These are phyloP conservation scores for Rhagium mordax DNA, from an alignment of 2,888 invertebrate genomes.

Conservation along the genomic window DNA sequence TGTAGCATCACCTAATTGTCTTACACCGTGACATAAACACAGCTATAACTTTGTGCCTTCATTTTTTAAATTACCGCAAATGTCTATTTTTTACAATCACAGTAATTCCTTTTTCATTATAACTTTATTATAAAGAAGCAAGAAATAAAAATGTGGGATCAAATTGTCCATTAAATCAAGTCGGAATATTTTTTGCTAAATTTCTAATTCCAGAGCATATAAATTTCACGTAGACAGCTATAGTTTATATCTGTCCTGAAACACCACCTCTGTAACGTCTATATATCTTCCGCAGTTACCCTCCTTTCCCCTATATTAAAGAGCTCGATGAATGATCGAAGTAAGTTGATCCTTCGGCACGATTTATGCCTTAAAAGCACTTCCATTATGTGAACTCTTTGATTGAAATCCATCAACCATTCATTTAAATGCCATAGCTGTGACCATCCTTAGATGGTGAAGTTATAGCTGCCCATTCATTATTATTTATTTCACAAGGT, in stretches of 20 bases:
- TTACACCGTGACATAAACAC: no score
- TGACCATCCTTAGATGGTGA: conserved; percentile 1
- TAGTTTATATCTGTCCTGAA: conserved; percentile 4
- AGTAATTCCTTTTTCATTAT: no score
- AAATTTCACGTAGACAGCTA: conserved; percentile 7
- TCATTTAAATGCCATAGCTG: conserved; percentile 1
- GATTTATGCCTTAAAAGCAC: conserved; percentile 22
- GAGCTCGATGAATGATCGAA: conserved; percentile 18
- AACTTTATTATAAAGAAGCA: no score
- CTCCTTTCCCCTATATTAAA: conserved; percentile 12
- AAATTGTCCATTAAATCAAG: not conserved
- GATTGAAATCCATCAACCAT: not conserved
- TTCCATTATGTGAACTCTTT: not conserved
- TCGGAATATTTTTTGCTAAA: not conserved
- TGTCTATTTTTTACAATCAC: no score
- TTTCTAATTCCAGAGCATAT: not conserved
- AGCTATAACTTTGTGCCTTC: no score
- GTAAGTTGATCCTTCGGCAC: conserved; percentile 9
- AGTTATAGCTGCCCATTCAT: conserved; percentile 13
- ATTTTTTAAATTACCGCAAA: no score
- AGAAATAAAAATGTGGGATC: no score
- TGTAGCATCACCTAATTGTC: no score
- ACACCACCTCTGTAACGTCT: not conserved
- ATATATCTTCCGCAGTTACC: conserved; percentile 12
- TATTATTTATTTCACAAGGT: conserved; percentile 23